These are phyloP conservation scores for Tachina lurida DNA, from an alignment of 2,888 invertebrate species.

Conservation along the genomic window DNA sequence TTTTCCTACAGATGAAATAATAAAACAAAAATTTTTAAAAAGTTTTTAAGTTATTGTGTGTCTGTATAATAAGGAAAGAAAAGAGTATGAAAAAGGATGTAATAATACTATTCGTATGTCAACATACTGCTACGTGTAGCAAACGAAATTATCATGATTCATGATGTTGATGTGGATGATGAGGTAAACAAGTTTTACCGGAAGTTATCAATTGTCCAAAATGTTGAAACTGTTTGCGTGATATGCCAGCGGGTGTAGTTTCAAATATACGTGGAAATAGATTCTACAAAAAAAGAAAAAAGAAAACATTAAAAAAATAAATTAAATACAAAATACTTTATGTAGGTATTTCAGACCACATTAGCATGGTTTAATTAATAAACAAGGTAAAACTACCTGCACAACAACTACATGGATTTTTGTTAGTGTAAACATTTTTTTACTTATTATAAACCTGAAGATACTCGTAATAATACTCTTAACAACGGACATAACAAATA, in stretches of 20 bases:
- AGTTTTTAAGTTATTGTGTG: not conserved
- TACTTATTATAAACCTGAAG: too few relatives aligned
- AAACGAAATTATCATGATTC: conserved; percentile 23
- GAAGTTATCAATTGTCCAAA: conserved; percentile 80
- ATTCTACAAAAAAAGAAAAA: conserved; percentile 72
- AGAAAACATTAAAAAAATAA: not conserved
- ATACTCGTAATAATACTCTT: too few relatives aligned
- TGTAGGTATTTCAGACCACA: not conserved
- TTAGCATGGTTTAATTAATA: too few relatives aligned
- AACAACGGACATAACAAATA: too few relatives aligned
- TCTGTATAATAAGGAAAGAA: not conserved
- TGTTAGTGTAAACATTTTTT: too few relatives aligned
- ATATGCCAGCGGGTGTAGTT: conserved; percentile 80
- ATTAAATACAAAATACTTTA: not conserved
- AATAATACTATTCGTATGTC: conserved; percentile 19
- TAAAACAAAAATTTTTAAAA: conserved; percentile 17
- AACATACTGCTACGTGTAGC: conserved; percentile 32
- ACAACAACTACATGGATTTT: too few relatives aligned
- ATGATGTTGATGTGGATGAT: conserved; percentile 24
- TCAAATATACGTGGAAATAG: conserved; percentile 79
- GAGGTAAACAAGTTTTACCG: conserved; percentile 74
- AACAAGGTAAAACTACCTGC: too few relatives aligned
- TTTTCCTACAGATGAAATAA: conserved; percentile 75
- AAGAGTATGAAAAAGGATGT: conserved; percentile 1
- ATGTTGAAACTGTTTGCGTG: conserved; percentile 79